Percentiles rank a stretch among this genome's conserved stretches.
Evolutionary conservation across 2,888 invertebrate species (phyloP).

Genomic region (Nemurella pictetii): DNA sequence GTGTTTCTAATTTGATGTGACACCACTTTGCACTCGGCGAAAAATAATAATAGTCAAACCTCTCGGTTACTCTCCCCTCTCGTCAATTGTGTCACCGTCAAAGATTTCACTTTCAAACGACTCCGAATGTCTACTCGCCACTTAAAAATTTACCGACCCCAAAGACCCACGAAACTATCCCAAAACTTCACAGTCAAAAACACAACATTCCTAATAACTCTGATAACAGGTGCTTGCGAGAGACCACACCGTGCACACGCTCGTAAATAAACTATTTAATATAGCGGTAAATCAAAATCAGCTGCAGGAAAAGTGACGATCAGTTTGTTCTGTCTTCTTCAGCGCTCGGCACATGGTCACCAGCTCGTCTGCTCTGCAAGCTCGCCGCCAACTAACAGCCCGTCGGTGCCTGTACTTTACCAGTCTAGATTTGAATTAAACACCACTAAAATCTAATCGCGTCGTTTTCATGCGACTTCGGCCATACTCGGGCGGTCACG

Average conservation of each 20-base stretch:
- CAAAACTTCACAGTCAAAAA: neutral
- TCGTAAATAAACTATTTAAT: slow-evolving; percentile 4
- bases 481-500: slow-evolving; percentile 14
- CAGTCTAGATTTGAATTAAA: slow-evolving; percentile 28
- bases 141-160: neutral
- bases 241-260: neutral
- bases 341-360: neutral
- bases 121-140: neutral
- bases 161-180: neutral
- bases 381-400: neutral
- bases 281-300: slow-evolving; percentile 24
- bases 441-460: slow-evolving; percentile 16
- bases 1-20: slow-evolving; percentile 14
- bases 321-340: neutral
- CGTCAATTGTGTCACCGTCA: slow-evolving; percentile 15
- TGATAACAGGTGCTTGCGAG: slow-evolving; percentile 11
- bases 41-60: neutral
- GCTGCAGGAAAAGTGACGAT: neutral
- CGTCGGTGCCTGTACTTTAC: slow-evolving; percentile 7
- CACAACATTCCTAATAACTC: neutral
- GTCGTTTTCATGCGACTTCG: slow-evolving; percentile 24
- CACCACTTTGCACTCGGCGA: slow-evolving; percentile 26
- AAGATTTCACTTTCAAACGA: slow-evolving; percentile 29
- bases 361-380: neutral
- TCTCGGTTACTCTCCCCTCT: neutral